phyloP scores from a whole-genome alignment of 2,888 invertebrate genomes.

The Acheta domesticus region DNA sequence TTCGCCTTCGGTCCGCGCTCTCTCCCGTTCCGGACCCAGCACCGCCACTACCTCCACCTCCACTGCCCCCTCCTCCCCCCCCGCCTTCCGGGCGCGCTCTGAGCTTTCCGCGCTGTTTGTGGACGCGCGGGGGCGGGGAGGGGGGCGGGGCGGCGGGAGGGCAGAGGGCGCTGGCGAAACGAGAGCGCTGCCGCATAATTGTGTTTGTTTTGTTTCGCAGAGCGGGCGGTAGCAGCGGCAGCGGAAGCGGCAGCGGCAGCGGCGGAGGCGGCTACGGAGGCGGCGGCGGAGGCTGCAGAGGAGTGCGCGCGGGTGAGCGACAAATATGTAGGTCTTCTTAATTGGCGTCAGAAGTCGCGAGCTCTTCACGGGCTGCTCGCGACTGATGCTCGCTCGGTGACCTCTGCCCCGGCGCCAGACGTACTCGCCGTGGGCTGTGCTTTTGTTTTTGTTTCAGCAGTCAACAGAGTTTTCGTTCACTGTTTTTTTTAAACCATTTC shows the following conservation, averaged over 20 bases:
- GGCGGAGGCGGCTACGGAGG: not conserved
- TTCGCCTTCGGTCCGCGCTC: too few species aligned
- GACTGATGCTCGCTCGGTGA: not conserved
- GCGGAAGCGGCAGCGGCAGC: not conserved
- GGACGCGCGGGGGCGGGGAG: not conserved
- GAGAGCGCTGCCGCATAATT: slow-evolving; percentile 6
- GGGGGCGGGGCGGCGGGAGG: too few species aligned
- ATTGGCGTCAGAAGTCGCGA: not conserved
- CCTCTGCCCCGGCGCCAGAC: too few species aligned
- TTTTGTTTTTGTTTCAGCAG: too few species aligned
- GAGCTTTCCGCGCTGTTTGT: not conserved
- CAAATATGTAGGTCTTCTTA: not conserved
- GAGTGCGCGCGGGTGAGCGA: not conserved
- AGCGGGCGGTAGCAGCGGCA: not conserved
- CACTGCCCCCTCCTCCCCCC: not conserved
- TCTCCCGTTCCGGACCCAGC: too few species aligned
- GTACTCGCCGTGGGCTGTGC: too few species aligned
- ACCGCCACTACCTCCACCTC: not conserved
- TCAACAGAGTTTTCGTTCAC: too few species aligned
- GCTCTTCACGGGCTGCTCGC: not conserved
- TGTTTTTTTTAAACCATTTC: too few species aligned
- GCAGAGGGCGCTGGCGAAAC: not conserved
- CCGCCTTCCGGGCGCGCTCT: not conserved
- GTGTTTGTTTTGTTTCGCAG: slow-evolving; percentile 18
- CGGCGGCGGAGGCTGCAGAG: too few species aligned